A percentile compares a stretch with the other conserved stretches of the same genome.
Conservation (phyloP, 2,113 vertebrate genomes). For the Chaenocephalus aceratus region DNA sequence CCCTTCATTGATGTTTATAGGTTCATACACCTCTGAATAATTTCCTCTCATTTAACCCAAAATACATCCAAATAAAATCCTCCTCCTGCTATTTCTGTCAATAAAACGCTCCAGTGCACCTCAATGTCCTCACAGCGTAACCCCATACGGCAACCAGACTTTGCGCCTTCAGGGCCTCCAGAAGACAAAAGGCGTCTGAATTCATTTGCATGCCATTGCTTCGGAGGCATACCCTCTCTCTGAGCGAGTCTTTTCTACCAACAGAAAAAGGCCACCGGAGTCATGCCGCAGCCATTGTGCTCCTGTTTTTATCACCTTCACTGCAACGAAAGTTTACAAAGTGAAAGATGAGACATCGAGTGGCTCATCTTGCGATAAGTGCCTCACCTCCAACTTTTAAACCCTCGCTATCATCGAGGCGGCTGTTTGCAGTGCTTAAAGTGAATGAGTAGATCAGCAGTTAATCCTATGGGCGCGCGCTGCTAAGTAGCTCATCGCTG, state of each 20-base stretch:
- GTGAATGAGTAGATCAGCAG: constrained; percentile 81
- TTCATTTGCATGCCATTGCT: constrained; percentile 77
- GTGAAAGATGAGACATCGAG: constrained; percentile 73
- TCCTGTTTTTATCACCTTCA: constrained; percentile 47
- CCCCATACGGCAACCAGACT: constrained; percentile 77
- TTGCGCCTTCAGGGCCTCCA: constrained; percentile 65
- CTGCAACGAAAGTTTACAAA: constrained; percentile 73
- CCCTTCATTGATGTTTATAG: constrained; percentile 56
- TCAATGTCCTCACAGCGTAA: constrained; percentile 66
- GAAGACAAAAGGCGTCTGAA: constrained; percentile 74
- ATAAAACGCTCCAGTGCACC: constrained; percentile 72
- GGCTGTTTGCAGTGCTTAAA: constrained; percentile 76
- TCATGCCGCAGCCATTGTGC: constrained; percentile 35
- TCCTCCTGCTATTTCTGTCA: constrained; percentile 64
- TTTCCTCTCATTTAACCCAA: constrained; percentile 73
- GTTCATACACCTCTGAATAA: constrained; percentile 81
- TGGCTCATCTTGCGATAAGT: constrained; percentile 74
- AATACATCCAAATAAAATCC: constrained; percentile 79
- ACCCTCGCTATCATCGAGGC: constrained; percentile 70
- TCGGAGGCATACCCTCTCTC: constrained; percentile 33
- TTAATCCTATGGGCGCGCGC: constrained; percentile 78
- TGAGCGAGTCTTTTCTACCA: constrained; percentile 52
- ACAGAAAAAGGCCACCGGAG: constrained; percentile 55
- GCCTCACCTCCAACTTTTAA: constrained; percentile 79
- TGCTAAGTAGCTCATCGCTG: constrained; percentile 78